Evolutionary conservation across 2,113 vertebrate species (phyloP), one percentile per base, ranked within the genome.

Genomic region (Aegithalos caudatus): DNA sequence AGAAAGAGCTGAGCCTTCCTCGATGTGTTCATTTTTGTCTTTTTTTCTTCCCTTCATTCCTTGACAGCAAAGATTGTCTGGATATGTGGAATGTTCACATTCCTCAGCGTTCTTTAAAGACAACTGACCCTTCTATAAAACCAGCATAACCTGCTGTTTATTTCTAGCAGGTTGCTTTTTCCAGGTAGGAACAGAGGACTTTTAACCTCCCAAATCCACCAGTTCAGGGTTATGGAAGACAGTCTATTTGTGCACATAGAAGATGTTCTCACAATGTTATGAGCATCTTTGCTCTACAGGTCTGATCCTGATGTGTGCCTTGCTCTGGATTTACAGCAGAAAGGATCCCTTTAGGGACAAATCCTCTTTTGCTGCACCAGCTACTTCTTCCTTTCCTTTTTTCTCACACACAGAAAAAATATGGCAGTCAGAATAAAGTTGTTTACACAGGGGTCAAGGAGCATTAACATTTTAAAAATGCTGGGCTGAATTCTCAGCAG

Each of bases 161-260:
- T 90, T 86, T 84, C 35, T 53, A 76, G 19, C 37, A 90, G 28
- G 44, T 14, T 73, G 40, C 51, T 86, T 90, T 84, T 35, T 40
- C 38, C n/a, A 61, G 9, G 14, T 44, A 24, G 28, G 29, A 78
- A 28, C 45, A 86, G 45, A 77, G 79, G 22, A 22, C 28, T 33
- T 70, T 19, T 6, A 77, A 38, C 4, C 10, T n/a, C 33, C 13
- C 15, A 14, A 62, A 44, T 51, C 19, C 72, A 54, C 45, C 50
- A 8, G 14, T 22, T 67, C 1, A 2, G 9, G 31, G 29, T 50
- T 57, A 2, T 3, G 25, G 31, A 56, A 73, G 24, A 10, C 8
- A 44, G 7, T 54, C 27, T 37, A 1, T 65, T 48, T 57, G 27
- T 71, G 45, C 54, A 16, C 0, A 0, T 21, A 37, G 56, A 57